phyloP scores from a whole-genome alignment of 2,113 vertebrate species.

The Pangasianodon gigas region DNA sequence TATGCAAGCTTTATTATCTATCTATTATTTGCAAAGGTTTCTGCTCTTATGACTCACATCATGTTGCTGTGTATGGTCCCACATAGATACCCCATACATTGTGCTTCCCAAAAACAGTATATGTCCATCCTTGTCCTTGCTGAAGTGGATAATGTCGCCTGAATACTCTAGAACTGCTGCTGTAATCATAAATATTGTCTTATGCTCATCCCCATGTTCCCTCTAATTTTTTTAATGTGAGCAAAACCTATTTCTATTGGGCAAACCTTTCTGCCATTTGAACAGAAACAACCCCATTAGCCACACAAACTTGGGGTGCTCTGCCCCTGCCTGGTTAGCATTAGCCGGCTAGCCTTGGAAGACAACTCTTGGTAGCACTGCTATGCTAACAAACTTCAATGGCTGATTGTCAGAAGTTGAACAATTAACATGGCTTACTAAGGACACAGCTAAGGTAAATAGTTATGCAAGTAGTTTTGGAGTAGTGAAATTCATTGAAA shows the following conservation, averaged over 20 bases:
- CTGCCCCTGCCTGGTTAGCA: neutral
- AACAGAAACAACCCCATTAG: neutral
- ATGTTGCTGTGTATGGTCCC: neutral
- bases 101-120: neutral
- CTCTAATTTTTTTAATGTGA: neutral
- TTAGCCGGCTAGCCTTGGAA: neutral
- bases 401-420: neutral
- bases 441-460: neutral
- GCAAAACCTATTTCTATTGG: neutral
- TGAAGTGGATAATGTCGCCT: neutral
- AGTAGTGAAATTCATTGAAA: neutral
- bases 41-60: neutral
- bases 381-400: neutral
- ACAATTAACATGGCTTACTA: neutral
- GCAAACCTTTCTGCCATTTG: neutral
- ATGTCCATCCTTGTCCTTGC: too few species aligned
- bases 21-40: neutral
- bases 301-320: neutral
- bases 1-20: neutral
- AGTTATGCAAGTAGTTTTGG: neutral
- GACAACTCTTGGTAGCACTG: neutral
- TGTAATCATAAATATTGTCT: neutral
- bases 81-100: neutral
- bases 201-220: neutral
- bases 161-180: neutral